Conservation (phyloP, 2,113 vertebrate species). For the Apodemus speciosus region DNA sequence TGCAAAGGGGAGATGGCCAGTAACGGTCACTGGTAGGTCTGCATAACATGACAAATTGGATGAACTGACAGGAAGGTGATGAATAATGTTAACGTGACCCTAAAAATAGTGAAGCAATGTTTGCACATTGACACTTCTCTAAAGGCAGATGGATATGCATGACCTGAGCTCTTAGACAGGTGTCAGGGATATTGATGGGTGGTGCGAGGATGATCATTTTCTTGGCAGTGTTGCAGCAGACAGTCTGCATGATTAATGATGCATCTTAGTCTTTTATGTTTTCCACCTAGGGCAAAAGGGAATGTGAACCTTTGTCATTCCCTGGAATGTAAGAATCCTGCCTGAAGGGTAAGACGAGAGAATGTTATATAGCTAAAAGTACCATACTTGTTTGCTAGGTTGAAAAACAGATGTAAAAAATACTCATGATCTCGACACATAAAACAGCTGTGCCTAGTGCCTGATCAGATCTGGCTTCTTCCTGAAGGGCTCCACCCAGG, state of each 20-base stretch:
- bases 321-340: conserved; percentile 55
- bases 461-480: neutral
- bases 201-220: conserved; percentile 76
- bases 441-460: neutral
- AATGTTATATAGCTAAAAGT: conserved; percentile 43
- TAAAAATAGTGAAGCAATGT: conserved; percentile 86
- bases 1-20: conserved; percentile 54
- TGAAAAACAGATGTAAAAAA: conserved; percentile 40
- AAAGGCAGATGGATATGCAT: conserved; percentile 85
- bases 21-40: conserved; percentile 59
- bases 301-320: conserved; percentile 53
- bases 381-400: neutral
- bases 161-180: conserved; percentile 83
- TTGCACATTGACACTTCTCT: conserved; percentile 82
- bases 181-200: conserved; percentile 77
- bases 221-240: conserved; percentile 65
- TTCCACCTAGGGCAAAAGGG: conserved; percentile 59
- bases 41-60: conserved; percentile 82
- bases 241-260: conserved; percentile 78
- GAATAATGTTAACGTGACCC: conserved; percentile 84
- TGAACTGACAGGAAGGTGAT: conserved; percentile 83
- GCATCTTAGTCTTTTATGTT: conserved; percentile 63
- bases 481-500: neutral
- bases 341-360: conserved; percentile 34
- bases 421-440: neutral